Evolutionary conservation across 2,113 vertebrate species (phyloP).

Genomic region (Psettodes erumei): DNA sequence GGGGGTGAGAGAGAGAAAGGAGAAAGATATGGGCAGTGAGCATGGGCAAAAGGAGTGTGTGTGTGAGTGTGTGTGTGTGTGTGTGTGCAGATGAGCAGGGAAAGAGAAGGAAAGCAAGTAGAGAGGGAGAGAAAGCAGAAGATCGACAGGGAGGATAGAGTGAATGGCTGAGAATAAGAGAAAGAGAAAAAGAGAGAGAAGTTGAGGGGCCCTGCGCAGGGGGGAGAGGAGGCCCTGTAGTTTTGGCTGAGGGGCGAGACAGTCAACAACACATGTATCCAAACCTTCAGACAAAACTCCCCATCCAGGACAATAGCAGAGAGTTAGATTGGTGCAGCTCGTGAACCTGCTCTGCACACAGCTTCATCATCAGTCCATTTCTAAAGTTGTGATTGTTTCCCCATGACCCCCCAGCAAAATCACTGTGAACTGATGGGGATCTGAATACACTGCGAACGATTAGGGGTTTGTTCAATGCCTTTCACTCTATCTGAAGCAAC

Average conservation of each 20-base stretch:
- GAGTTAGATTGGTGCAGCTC: slow-evolving; percentile 3
- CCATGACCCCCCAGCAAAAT: slow-evolving; percentile 13
- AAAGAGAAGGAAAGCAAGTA: slow-evolving; percentile 51
- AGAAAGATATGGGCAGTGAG: slow-evolving; percentile 73
- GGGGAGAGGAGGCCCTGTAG: slow-evolving; percentile 76
- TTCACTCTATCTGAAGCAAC: neutral
- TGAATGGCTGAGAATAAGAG: slow-evolving; percentile 61
- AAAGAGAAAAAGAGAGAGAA: slow-evolving; percentile 58
- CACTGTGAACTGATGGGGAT: slow-evolving; percentile 1
- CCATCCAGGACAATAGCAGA: slow-evolving; percentile 46
- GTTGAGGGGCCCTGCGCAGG: slow-evolving; percentile 75
- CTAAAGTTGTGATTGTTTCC: slow-evolving; percentile 5
- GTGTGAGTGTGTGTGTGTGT: slow-evolving; percentile 23
- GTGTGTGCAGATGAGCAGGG: slow-evolving; percentile 14
- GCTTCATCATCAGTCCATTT: slow-evolving; percentile 14
- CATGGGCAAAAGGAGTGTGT: slow-evolving; percentile 62
- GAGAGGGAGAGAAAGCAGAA: slow-evolving; percentile 55
- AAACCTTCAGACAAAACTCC: slow-evolving; percentile 64
- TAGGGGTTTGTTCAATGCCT: slow-evolving; percentile 2
- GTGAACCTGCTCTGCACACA: slow-evolving; percentile 12
- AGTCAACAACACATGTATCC: slow-evolving; percentile 80
- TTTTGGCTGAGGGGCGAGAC: slow-evolving; percentile 78
- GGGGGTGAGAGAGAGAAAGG: slow-evolving; percentile 65
- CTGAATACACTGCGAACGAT: neutral
- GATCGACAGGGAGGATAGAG: slow-evolving; percentile 68